Conservation (phyloP, 2,888 invertebrate genomes). For the Coronaproctus castanopsis region DNA sequence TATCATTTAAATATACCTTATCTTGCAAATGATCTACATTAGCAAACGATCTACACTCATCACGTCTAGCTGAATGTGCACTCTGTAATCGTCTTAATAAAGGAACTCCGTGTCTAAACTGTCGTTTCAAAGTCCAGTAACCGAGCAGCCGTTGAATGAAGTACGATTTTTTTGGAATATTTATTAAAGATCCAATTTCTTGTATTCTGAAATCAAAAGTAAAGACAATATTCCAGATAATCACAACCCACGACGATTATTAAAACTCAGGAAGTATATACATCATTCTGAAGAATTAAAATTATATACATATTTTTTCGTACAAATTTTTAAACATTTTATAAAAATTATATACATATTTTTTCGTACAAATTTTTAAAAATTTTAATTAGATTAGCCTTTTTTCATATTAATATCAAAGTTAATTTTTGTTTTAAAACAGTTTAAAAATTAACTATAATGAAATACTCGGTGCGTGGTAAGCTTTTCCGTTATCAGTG, state of each 20-base stretch:
- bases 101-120: conserved; percentile 88
- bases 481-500: too few species aligned
- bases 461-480: too few species aligned
- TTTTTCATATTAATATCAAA: too few species aligned
- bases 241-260: too few species aligned
- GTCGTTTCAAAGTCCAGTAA: conserved; percentile 93
- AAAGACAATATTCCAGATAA: too few species aligned
- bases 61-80: conserved; percentile 22
- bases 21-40: background rate
- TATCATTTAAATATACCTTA: too few species aligned
- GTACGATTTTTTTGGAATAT: conserved; percentile 52
- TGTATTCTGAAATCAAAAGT: conserved; percentile 47
- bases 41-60: conserved; percentile 24
- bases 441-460: too few species aligned
- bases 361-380: too few species aligned
- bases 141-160: conserved; percentile 76
- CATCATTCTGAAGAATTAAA: background rate
- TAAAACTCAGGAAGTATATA: conserved; percentile 10
- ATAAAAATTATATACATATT: too few species aligned
- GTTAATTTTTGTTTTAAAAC: too few species aligned
- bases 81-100: conserved; percentile 65
- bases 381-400: too few species aligned
- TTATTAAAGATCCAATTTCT: conserved; percentile 62
- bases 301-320: background rate
- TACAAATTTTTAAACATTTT: too few species aligned